Evolutionary conservation across 2,797 vertebrate species (phyloP), one percentile per base, ranked within the genome.

Genomic region (Ambastaia sidthimunki): DNA sequence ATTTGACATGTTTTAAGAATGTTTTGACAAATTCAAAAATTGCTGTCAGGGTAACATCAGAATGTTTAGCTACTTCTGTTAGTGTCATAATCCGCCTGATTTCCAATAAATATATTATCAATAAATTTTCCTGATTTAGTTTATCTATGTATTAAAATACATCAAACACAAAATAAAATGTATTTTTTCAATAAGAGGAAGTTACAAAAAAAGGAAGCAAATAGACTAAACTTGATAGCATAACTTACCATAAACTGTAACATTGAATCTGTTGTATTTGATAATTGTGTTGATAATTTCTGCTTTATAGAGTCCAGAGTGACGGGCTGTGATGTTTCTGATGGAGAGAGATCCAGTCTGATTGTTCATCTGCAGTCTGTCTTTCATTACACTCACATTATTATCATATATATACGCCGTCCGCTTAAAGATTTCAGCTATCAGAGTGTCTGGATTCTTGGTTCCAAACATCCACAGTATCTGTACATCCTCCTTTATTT

Each of bases 181-280:
- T 37, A 37, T 37, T 37, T 37, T 37, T 4, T 6, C 34, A 37
- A 37, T 37, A 37, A 37, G 34, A 37, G 34, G 34, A 37, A 37
- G 34, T 37, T 37, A 37, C 34, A 37, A 37, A 37, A 1, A 37
- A 37, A 37, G 34, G 34, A 37, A 37, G 34, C 34, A 37, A 2
- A 37, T 37, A 37, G 34, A 37, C 34, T 37, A 6, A 37, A 37
- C 34, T 37, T 37, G 2, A 37, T 37, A 37, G 34, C 5, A 6
- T 16, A 48, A 68, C 66, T 48, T 23, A 54, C 68, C 68, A 70
- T 54, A 70, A 54, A 70, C 48, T 2, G 28, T 70, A 70, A 70
- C 9, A 7, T 28, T 31, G 21, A 70, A 70, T 70, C 48, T 70
- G 52, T 12, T 31, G 50, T 52, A 54, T 19, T 6, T 54, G 48